A percentile compares a stretch with the other conserved stretches of the same genome.
Evolutionary conservation across 2,113 vertebrate genomes (phyloP).

Genomic region (Corvus hawaiiensis): DNA sequence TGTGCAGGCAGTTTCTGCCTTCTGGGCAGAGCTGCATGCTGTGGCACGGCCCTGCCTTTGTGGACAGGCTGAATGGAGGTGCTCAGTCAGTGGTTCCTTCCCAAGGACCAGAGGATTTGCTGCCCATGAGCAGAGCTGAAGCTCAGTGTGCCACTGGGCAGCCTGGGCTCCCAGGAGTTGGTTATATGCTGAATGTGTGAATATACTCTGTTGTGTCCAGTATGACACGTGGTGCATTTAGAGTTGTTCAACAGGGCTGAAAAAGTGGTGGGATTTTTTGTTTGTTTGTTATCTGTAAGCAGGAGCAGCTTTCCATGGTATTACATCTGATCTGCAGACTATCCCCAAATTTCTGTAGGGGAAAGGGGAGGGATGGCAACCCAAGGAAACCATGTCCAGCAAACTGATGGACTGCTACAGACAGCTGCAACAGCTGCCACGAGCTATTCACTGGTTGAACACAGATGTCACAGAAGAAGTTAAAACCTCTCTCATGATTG

Average conservation of each 20-base stretch:
- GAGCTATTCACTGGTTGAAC: neutral
- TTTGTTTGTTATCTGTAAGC: neutral
- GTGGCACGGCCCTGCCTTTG: neutral
- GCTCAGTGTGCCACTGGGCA: neutral
- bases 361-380: neutral
- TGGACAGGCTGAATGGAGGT: fast-evolving
- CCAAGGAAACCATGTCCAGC: neutral
- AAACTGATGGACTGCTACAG: neutral
- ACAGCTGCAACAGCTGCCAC: neutral
- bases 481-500: neutral
- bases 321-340: neutral
- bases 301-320: neutral
- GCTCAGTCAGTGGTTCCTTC: neutral
- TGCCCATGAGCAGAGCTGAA: neutral
- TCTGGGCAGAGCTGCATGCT: neutral
- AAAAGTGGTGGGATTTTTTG: neutral
- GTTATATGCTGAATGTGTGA: neutral
- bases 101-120: neutral
- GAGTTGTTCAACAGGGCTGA: neutral
- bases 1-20: neutral
- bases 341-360: neutral
- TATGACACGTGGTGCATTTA: neutral
- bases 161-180: neutral
- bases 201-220: too few relatives aligned
- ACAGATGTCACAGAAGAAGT: neutral